Conservation (phyloP, 2,888 invertebrate genomes). For the Chaitophorus viminalis region DNA sequence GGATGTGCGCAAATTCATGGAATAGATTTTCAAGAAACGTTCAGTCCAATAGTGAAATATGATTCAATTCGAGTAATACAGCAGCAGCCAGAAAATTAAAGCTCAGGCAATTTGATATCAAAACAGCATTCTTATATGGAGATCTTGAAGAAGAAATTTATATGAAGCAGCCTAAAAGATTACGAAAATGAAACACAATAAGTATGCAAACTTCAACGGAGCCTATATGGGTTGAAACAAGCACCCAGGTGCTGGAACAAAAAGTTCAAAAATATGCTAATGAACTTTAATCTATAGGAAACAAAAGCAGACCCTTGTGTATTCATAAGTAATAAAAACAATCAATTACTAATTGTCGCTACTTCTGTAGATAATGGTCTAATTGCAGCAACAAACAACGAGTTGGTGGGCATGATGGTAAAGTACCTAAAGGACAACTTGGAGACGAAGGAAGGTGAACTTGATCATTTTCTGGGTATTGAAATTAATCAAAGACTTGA, state of each 20-base stretch:
- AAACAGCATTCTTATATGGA: constrained; percentile 66
- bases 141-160: constrained; percentile 66
- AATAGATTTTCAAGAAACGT: constrained; percentile 65
- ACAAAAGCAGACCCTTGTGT: constrained; percentile 66
- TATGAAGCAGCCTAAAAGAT: constrained; percentile 66
- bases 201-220: constrained; percentile 66
- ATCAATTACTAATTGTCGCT: constrained; percentile 64
- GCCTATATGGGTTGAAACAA: constrained; percentile 67
- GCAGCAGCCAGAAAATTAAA: no score
- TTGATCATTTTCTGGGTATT: constrained; percentile 64
- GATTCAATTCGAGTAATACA: no score
- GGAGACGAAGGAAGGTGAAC: constrained; percentile 62
- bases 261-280: constrained; percentile 50
- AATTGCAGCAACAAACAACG: constrained; percentile 62
- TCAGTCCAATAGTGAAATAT: constrained; percentile 65
- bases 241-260: constrained; percentile 66
- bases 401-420: constrained; percentile 63
- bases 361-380: constrained; percentile 66
- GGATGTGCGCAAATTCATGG: constrained; percentile 64
- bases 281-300: constrained; percentile 64
- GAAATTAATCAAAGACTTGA: constrained; percentile 63
- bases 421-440: constrained; percentile 59
- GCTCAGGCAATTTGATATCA: constrained; percentile 65
- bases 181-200: constrained; percentile 65
- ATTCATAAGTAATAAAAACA: constrained; percentile 63